These are phyloP conservation scores for Centroberyx gerrardi DNA, from an alignment of 2,797 vertebrate species.

Conservation along the genomic window DNA sequence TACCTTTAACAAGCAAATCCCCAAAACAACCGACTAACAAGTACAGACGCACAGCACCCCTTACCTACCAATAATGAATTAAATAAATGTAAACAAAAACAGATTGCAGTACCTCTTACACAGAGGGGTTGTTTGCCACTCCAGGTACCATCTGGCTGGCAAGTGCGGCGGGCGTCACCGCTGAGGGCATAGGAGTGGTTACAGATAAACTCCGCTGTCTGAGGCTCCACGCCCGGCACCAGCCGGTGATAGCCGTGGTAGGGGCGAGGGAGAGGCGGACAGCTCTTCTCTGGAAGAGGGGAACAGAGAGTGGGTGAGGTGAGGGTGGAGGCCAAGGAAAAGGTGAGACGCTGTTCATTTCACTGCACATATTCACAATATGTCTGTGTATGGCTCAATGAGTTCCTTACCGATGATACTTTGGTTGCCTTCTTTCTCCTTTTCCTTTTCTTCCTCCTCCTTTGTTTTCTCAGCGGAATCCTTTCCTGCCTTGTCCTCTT, in stretches of 20 bases:
- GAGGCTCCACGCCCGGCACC: conserved; percentile 81
- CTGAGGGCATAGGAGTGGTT: conserved; percentile 94
- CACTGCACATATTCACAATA: neutral
- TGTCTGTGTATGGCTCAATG: neutral
- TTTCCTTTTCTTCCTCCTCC: conserved; percentile 50
- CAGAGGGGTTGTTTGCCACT: conserved; percentile 93
- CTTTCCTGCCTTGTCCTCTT: conserved; percentile 4
- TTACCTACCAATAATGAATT: neutral
- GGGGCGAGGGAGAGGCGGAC: conserved; percentile 88
- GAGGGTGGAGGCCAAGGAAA: conserved; percentile 7
- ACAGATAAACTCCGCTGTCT: conserved; percentile 90
- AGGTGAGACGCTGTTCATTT: neutral
- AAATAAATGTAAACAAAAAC: neutral
- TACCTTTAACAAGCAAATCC: too few relatives aligned
- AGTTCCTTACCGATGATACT: conserved; percentile 75
- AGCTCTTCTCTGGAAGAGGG: conserved; percentile 83
- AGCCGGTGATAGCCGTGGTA: conserved; percentile 90
- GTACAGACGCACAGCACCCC: neutral
- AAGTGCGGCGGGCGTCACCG: conserved; percentile 88
- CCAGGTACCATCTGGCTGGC: conserved; percentile 92
- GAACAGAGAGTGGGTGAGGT: conserved; percentile 22
- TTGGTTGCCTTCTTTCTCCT: conserved; percentile 72
- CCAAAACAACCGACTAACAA: neutral
- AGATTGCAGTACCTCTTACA: conserved; percentile 89
- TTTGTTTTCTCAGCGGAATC: neutral